Conservation (phyloP, 1,140 invertebrate species). For the Sarcophaga peregrina region DNA sequence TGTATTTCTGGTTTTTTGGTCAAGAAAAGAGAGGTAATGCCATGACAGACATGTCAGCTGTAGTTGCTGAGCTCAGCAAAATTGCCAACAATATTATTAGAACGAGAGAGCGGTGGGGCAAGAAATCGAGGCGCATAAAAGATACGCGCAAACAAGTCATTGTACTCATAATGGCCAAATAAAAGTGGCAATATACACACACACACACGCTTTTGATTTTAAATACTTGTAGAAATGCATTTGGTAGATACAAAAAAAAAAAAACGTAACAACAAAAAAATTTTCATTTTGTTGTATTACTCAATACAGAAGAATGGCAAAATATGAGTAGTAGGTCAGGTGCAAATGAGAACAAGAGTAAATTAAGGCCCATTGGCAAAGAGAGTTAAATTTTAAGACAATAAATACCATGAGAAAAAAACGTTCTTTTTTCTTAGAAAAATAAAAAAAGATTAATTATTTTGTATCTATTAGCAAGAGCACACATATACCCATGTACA, state of each 20-base stretch:
- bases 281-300: not conserved
- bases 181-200: conserved; percentile 4
- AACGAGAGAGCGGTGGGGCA: not conserved
- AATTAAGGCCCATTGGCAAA: not conserved
- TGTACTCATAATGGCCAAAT: conserved; percentile 24
- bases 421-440: not conserved
- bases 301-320: conserved; percentile 14
- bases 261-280: not conserved
- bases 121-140: not conserved
- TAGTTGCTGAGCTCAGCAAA: not conserved
- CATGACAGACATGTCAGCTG: not conserved
- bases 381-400: not conserved
- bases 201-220: not conserved
- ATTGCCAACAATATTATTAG: not conserved
- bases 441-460: not conserved
- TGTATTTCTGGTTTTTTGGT: not conserved
- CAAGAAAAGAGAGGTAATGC: not conserved
- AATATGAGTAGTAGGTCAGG: conserved; percentile 38
- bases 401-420: not conserved
- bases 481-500: too few relatives aligned
- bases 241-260: not conserved
- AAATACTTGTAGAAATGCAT: not conserved
- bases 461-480: too few relatives aligned
- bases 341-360: conserved; percentile 34
- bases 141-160: conserved; percentile 35